Base-by-base conservation (phyloP, 2,888 invertebrate genomes). In the Plemyria rubiginata region DNA sequence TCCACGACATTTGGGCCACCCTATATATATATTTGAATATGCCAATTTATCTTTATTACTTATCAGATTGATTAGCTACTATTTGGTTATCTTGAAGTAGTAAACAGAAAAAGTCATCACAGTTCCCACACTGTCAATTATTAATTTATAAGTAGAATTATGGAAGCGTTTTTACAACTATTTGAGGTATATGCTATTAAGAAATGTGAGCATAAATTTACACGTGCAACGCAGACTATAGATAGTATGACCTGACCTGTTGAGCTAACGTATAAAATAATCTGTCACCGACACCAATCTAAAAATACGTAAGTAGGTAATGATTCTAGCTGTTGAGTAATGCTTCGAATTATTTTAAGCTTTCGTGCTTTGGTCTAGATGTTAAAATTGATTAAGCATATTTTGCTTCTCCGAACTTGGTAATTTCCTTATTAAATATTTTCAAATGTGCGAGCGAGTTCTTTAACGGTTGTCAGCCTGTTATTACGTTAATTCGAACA, bases 241-340 rank as follows among this genome's bases (percentile, higher is more conserved):
- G 59, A 62, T 65, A 63, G 49, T 60, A 43, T 60, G 62, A 67
- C 54, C 57, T 67, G 67, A 68, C 65, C 59, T 55, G 58, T 57
- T 62, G n/a, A 36, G 61, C 60, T 41, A 60, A 59, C 52, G 46
- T 48, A 64, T 54, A 65, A 71, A 81, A 79, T 79, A 76, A 79
- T 80, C 9, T 82, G 79, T 81, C 78, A 77, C 69, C 72, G 71
- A 64, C 62, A 72, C 63, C 56, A 63, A 70, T 79, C 81, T 85
- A 83, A 86, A 86, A 80, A 82, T 87, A 86, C 64, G 67, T 50
- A 86, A 80, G 82, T 87, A 86, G 63, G 67, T 50, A 9, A 70
- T 77, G 76, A 82, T 78, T 78, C 74, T 75, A 73, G 72, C 71
- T 70, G 65, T 75, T 82, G 82, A 84, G 78, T 84, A 83, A 82